phyloP scores from a whole-genome alignment of 1,140 invertebrate species.

The Chymomyza costata region DNA sequence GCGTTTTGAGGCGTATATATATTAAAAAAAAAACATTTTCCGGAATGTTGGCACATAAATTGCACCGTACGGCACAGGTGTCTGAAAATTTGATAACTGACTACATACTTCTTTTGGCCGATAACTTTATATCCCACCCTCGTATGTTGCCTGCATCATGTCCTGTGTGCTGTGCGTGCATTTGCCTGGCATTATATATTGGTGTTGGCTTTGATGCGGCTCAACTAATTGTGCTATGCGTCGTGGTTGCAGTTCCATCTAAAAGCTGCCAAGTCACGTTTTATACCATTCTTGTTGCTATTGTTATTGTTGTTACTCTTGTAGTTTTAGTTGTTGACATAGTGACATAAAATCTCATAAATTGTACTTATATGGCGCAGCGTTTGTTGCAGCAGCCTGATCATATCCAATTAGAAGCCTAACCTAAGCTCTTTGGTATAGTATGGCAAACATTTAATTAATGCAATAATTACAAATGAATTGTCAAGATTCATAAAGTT shows the following conservation, averaged over 20 bases:
- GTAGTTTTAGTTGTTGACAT: too few species aligned
- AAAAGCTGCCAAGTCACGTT: constrained; percentile 7
- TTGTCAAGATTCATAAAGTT: too few species aligned
- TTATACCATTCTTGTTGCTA: constrained; percentile 7
- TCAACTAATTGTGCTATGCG: constrained; percentile 55
- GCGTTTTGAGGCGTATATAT: too few species aligned
- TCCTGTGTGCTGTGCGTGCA: constrained; percentile 26
- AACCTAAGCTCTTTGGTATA: too few species aligned
- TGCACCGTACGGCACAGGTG: too few species aligned
- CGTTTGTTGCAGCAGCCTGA: constrained; percentile 27
- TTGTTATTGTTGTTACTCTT: constrained; percentile 11
- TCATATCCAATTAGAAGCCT: constrained; percentile 57
- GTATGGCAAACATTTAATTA: too few species aligned
- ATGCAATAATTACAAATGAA: too few species aligned
- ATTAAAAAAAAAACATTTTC: too few species aligned
- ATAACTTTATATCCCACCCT: too few species aligned
- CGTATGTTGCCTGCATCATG: constrained; percentile 14
- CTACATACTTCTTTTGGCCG: too few species aligned
- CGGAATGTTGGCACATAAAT: too few species aligned
- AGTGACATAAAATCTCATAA: constrained; percentile 54
- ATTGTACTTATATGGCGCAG: constrained; percentile 44
- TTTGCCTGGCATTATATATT: constrained; percentile 44
- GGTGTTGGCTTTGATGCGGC: constrained; percentile 58
- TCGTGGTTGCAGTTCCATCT: not conserved
- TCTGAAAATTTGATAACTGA: too few species aligned